Percentiles rank a stretch among this genome's conserved stretches.
Conservation (phyloP, 2,797 vertebrate species). For the Eremophila alpestris region DNA sequence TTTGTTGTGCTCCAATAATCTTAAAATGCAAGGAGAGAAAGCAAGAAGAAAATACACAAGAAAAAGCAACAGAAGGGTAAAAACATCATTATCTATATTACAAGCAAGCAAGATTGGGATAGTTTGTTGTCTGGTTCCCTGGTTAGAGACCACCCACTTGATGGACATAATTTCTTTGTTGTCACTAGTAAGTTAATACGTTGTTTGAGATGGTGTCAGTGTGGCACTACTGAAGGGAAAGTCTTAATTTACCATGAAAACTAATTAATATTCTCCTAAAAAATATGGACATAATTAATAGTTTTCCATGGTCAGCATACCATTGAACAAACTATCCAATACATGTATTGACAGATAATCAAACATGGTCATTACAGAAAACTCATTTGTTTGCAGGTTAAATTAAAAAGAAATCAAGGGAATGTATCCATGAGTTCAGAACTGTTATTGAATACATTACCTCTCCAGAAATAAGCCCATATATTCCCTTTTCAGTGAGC, state of each 20-base stretch:
- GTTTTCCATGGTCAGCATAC: neutral
- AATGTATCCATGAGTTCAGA: neutral
- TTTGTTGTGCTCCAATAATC: neutral
- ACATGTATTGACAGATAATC: neutral
- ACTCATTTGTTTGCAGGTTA: neutral
- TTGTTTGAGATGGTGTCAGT: fast-evolving
- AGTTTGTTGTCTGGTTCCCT: neutral
- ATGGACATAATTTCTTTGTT: neutral
- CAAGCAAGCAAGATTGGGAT: neutral
- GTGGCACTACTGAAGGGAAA: neutral
- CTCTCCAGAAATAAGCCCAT: neutral
- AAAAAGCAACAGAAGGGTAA: neutral
- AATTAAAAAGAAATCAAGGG: neutral
- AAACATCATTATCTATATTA: neutral
- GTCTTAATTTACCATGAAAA: neutral
- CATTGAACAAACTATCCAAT: neutral
- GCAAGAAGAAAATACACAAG: neutral
- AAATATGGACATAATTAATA: neutral
- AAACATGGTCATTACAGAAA: neutral
- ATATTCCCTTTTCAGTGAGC: neutral
- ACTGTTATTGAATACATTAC: neutral
- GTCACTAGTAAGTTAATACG: neutral
- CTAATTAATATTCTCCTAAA: neutral
- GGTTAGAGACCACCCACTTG: neutral
- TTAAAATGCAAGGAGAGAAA: neutral